A percentile compares a stretch with the other conserved stretches of the same genome.
Evolutionary conservation across 2,888 invertebrate genomes (phyloP).

Genomic region (Drosophila nigricruria): DNA sequence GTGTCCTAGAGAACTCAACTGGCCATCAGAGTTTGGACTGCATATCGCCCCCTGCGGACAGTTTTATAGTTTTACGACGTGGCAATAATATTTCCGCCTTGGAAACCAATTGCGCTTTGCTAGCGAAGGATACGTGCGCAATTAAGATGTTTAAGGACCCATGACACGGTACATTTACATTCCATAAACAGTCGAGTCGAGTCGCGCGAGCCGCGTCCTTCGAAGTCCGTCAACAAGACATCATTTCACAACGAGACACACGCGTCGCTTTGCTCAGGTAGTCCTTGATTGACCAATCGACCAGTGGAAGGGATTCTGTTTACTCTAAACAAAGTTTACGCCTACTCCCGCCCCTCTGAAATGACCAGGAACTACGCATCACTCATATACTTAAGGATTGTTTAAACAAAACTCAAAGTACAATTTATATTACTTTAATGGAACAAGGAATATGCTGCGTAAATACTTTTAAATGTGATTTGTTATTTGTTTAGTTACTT

Average conservation of each 20-base stretch:
- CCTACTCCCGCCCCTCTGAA: slow-evolving; percentile 46
- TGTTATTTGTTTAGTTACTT: background rate
- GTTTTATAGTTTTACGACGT: slow-evolving; percentile 84
- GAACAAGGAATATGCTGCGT: background rate
- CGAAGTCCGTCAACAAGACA: slow-evolving; percentile 68
- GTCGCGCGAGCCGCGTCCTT: slow-evolving; percentile 76
- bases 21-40: slow-evolving; percentile 26
- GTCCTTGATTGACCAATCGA: slow-evolving; percentile 56
- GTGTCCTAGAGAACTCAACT: slow-evolving; percentile 30
- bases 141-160: slow-evolving; percentile 83
- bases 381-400: background rate
- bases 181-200: slow-evolving; percentile 71
- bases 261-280: slow-evolving; percentile 70
- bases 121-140: slow-evolving; percentile 78
- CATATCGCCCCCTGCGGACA: slow-evolving; percentile 75
- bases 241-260: slow-evolving; percentile 78
- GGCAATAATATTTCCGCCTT: slow-evolving; percentile 84
- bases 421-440: background rate
- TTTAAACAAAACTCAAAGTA: background rate
- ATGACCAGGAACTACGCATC: slow-evolving; percentile 6
- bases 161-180: slow-evolving; percentile 82
- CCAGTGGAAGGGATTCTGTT: slow-evolving; percentile 58
- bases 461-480: background rate
- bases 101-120: slow-evolving; percentile 72
- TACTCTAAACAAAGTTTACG: slow-evolving; percentile 74